phyloP scores from a whole-genome alignment of 2,113 vertebrate genomes.

The Sorex araneus region DNA sequence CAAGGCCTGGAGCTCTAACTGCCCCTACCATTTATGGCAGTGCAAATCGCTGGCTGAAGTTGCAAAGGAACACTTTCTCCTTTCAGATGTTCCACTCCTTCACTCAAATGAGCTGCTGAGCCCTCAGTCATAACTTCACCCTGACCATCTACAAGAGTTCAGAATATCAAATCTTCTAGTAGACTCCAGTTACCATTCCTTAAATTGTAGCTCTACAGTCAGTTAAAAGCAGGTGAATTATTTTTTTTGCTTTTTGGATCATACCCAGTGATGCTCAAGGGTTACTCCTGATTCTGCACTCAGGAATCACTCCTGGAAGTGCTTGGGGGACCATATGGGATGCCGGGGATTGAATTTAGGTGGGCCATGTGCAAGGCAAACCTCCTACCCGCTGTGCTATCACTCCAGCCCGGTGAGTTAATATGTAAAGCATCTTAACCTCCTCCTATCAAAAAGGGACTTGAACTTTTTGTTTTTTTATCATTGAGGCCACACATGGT shows the following conservation, averaged over 20 bases:
- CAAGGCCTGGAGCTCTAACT: constrained; percentile 67
- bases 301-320: no score
- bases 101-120: constrained; percentile 14
- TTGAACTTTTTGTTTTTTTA: neutral
- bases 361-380: no score
- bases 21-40: constrained; percentile 79
- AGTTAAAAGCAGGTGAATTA: constrained; percentile 25
- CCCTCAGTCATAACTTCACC: constrained; percentile 42
- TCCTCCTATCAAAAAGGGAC: constrained; percentile 19
- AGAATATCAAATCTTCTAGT: constrained; percentile 38
- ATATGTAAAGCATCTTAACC: constrained; percentile 33
- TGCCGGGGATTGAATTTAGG: no score
- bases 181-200: constrained; percentile 31
- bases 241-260: no score
- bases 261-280: no score
- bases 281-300: no score
- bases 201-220: constrained; percentile 36
- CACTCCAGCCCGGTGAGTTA: neutral
- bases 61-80: constrained; percentile 52
- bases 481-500: no score
- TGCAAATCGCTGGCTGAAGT: constrained; percentile 63
- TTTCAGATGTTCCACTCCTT: constrained; percentile 65
- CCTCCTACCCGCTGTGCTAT: no score
- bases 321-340: no score
- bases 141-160: constrained; percentile 25